These are phyloP conservation scores for Chymomyza amoena DNA, from an alignment of 2,888 invertebrate genomes.

Conservation along the genomic window DNA sequence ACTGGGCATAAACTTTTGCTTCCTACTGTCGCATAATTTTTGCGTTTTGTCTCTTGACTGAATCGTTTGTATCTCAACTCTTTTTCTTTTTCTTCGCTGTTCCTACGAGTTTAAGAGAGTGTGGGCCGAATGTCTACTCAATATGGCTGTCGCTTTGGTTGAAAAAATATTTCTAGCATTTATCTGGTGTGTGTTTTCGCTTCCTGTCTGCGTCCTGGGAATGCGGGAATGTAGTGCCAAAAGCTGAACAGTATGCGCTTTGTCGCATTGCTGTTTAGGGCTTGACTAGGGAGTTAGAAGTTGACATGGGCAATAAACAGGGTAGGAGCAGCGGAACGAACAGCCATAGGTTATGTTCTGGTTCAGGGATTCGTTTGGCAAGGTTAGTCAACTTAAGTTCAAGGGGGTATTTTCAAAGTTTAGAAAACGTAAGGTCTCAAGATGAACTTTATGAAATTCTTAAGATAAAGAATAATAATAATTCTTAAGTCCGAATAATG, in stretches of 20 bases:
- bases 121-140: slow-evolving; percentile 46
- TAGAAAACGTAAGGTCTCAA: not conserved
- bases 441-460: too few relatives aligned
- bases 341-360: not conserved
- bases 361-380: not conserved
- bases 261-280: not conserved
- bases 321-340: too few relatives aligned
- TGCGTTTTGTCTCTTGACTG: slow-evolving; percentile 49
- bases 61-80: not conserved
- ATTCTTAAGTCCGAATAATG: too few relatives aligned
- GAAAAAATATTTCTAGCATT: slow-evolving; percentile 62
- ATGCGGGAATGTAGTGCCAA: not conserved
- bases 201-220: not conserved
- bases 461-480: too few relatives aligned
- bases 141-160: slow-evolving; percentile 55
- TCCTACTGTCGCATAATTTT: slow-evolving; percentile 67
- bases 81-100: not conserved
- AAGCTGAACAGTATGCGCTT: not conserved
- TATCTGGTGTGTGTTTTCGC: slow-evolving; percentile 55
- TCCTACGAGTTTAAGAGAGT: slow-evolving; percentile 4
- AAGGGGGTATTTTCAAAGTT: too few relatives aligned
- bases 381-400: too few relatives aligned
- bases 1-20: slow-evolving; percentile 60
- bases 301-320: too few relatives aligned
- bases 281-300: not conserved